Percentiles rank a stretch among this genome's conserved stretches.
Conservation (phyloP, 2,888 invertebrate genomes). For the Sesamia inferens region DNA sequence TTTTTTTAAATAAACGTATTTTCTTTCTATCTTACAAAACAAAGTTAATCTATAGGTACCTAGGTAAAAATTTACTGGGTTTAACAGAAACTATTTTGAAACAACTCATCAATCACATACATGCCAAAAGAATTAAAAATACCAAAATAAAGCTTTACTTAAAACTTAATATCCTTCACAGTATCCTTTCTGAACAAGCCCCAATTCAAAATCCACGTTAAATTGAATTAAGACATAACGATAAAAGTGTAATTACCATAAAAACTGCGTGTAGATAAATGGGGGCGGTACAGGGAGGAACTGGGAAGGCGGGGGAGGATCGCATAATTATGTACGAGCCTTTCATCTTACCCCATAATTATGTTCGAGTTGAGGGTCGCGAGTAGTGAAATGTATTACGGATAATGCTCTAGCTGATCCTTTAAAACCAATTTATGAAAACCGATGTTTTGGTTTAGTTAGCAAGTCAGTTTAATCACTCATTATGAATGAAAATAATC, state of each 20-base stretch:
- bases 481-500: not conserved
- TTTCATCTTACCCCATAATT: constrained; percentile 80
- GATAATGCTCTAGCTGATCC: constrained; percentile 52
- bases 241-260: constrained; percentile 87
- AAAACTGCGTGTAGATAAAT: constrained; percentile 80
- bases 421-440: constrained; percentile 55
- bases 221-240: constrained; percentile 85
- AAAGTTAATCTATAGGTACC: too few species aligned
- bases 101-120: not conserved
- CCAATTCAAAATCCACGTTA: constrained; percentile 60
- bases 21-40: too few species aligned
- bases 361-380: constrained; percentile 66
- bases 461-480: not conserved
- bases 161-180: not conserved
- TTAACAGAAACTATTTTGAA: not conserved
- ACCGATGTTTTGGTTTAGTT: constrained; percentile 26
- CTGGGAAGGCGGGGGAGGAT: constrained; percentile 59
- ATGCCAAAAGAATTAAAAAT: not conserved
- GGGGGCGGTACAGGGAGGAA: constrained; percentile 39
- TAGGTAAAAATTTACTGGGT: not conserved
- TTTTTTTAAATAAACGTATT: too few species aligned
- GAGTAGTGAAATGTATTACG: constrained; percentile 63
- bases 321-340: constrained; percentile 67
- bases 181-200: constrained; percentile 52
- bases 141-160: not conserved